Base-by-base conservation (phyloP, 2,797 vertebrate species). In the Toxotes lorentzi region DNA sequence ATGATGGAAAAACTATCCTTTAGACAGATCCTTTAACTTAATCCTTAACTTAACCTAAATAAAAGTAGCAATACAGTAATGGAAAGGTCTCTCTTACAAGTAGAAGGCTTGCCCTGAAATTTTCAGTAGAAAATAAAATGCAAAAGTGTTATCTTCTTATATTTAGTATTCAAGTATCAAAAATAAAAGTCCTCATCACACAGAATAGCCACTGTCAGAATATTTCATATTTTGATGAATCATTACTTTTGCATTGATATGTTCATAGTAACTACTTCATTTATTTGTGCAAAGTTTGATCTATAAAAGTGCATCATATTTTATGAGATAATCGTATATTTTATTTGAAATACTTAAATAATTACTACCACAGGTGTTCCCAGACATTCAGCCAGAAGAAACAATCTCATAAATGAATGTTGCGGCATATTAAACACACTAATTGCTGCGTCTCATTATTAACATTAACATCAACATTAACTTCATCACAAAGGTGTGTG, bases 391-490 rank as follows among this genome's bases (percentile, higher is more conserved):
- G 19, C 23, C 43, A 12, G 21, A 66, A 5, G 1, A 35, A 78
- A 65, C 41, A 5, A 2, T 69, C 14, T 70, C 14, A 38, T 70
- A 4, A 17, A 43, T 65, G 4, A 59, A 71, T 82, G 69, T 54
- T 8, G 21, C 1, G 13, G 10, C 27, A 9, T 1, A 69, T 12
- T 54, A 38, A 71, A 48, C 2, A 27, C 17, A 34, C 34, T 43
- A 34, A 67, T 65, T 66, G 38, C 23, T 43, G 10, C 48, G 10
- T 34, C 19, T 16, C 5, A 13, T 16, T 40, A 19, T 73, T 38
- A 3, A 34, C 23, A 61, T 72, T 70, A 50, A 53, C 70, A 60
- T 75, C n/a, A n/a, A n/a, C n/a, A n/a, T n/a, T n/a, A n/a, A 24
- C 41, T 47, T 74, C 30, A 34, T 16, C 14, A 27, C 19, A 57